Evolutionary conservation across 2,113 vertebrate species (phyloP), one percentile per base, ranked within the genome.

Genomic region (Ramphastos sulfuratus): DNA sequence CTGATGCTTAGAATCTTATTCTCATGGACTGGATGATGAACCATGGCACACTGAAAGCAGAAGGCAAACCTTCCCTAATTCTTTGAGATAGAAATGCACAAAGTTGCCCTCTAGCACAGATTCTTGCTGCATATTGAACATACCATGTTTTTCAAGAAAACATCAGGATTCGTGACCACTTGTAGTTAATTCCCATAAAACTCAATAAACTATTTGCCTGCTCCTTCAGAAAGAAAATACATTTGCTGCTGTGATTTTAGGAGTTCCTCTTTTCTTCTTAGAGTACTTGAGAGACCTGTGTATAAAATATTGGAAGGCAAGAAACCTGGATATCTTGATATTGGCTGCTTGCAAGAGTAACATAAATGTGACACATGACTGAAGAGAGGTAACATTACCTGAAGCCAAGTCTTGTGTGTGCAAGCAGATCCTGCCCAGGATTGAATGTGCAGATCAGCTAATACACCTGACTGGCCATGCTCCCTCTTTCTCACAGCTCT

Each of bases 1-100:
- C 21, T 61, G 14, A 10, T 1, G 0, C 21, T 79, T 52, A 55
- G 27, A 63, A 23, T 2, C 3, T 4, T 50, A 0, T 52, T 46
- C 27, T 50, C n/a, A 52, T 42, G 19, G 2, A 9, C 8, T 27
- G 11, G 27, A 30, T 46, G 39, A 31, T n/a, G 60, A 74, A 39
- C 12, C 23, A 14, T 6, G 7, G 7, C 12, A 82, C 5, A 2
- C 8, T 81, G 17, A 46, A 50, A 75, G 17, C 10, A 6, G 20
- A 66, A 82, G 21, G 7, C 4, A 5, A 25, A 31, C 30, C 27
- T 63, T 89, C 31, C 11, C n/a, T 18, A 19, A 13, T 27, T 56
- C 50, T 44, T 72, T n/a, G 15, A 59, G 5, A 30, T 1, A n/a
- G 20, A 56, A 71, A 48, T n/a, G 37, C 71, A 31, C 3, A 71